Conservation (phyloP, 2,888 invertebrate species). For the Andricus curvator region DNA sequence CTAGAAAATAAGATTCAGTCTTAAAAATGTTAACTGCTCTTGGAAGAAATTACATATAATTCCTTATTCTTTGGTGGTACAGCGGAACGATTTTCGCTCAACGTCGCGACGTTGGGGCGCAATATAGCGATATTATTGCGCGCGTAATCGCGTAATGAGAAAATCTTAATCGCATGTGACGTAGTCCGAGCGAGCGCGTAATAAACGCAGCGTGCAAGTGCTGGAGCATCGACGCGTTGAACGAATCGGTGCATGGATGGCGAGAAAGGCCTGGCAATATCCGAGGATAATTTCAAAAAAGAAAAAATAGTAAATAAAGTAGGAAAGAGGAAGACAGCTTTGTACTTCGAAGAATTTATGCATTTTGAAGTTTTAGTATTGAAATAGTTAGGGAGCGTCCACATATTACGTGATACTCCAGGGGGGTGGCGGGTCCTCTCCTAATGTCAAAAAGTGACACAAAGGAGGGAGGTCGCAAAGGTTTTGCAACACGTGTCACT, state of each 20-base stretch:
- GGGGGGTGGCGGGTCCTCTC: too few relatives aligned
- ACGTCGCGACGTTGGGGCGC: conserved; percentile 17
- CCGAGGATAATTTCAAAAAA: not conserved
- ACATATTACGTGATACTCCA: too few relatives aligned
- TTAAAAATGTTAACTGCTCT: conserved; percentile 9
- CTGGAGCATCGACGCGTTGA: conserved; percentile 55
- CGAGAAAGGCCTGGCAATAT: conserved; percentile 57
- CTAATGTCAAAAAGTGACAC: too few relatives aligned
- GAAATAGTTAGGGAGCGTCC: not conserved
- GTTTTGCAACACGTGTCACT: too few relatives aligned
- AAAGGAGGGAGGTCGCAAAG: too few relatives aligned
- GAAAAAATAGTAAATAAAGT: not conserved
- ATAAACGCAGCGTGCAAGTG: conserved; percentile 37
- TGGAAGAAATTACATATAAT: conserved; percentile 14
- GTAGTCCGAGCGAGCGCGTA: conserved; percentile 43
- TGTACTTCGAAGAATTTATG: not conserved
- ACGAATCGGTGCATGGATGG: conserved; percentile 57
- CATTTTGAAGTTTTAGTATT: not conserved
- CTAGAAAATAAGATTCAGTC: not conserved
- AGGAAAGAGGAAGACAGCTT: not conserved
- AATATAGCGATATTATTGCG: conserved; percentile 49
- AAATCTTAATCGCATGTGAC: conserved; percentile 56
- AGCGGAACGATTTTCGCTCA: conserved; percentile 51
- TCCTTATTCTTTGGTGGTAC: conserved; percentile 15
- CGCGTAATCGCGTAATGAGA: conserved; percentile 55